A percentile compares a stretch with the other conserved stretches of the same genome.
phyloP scores from a whole-genome alignment of 1,140 invertebrate genomes.

The Vollenhovia emeryi region DNA sequence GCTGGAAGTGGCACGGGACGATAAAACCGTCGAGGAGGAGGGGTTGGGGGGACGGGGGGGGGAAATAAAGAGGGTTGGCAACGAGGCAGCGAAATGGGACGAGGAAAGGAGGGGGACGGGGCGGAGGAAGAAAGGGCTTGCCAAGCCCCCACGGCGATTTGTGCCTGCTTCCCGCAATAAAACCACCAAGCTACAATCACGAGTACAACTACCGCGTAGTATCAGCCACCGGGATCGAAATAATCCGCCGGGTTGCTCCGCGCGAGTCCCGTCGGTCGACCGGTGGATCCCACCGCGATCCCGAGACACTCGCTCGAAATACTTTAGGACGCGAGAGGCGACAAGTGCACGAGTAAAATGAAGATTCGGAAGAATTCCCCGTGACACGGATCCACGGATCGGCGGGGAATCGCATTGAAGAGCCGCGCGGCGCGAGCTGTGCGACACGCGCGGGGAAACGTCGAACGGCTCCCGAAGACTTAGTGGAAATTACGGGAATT shows the following conservation, averaged over 20 bases:
- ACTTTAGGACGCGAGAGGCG: background rate
- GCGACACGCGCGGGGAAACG: background rate
- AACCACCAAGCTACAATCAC: constrained; percentile 48
- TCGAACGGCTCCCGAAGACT: background rate
- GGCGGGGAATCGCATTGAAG: background rate
- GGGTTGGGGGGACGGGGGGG: background rate
- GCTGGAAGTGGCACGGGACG: constrained; percentile 24
- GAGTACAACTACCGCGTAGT: background rate
- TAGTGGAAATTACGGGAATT: background rate
- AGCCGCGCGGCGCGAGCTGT: background rate
- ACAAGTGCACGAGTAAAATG: too few relatives aligned
- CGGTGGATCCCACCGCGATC: background rate
- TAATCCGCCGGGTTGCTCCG: constrained; percentile 28
- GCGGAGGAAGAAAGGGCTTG: constrained; percentile 37
- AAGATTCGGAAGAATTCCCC: background rate
- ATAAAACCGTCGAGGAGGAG: constrained; percentile 12
- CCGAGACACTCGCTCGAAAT: background rate
- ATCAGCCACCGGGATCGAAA: constrained; percentile 46
- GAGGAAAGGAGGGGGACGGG: background rate
- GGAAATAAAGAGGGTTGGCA: constrained; percentile 28
- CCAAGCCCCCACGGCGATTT: constrained; percentile 54
- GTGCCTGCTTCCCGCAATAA: constrained; percentile 45
- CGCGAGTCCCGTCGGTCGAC: constrained; percentile 1
- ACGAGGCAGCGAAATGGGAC: constrained; percentile 47
- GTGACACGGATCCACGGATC: background rate